phyloP scores from a whole-genome alignment of 2,797 vertebrate species.

The Triplophysa yarkandensis region DNA sequence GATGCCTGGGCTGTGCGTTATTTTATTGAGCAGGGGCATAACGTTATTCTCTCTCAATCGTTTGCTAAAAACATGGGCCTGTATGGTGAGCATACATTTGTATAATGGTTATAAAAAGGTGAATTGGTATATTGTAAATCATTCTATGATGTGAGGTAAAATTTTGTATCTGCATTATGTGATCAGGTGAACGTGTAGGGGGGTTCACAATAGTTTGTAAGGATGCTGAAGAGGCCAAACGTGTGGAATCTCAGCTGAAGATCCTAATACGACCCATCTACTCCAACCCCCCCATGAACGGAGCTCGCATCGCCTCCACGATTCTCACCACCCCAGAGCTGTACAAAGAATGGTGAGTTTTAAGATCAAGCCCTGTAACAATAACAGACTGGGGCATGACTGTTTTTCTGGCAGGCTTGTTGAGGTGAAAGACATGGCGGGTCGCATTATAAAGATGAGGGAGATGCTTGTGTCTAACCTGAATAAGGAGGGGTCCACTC shows the following conservation, averaged over 20 bases:
- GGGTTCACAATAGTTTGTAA: slow-evolving; percentile 92
- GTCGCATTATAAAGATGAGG: slow-evolving; percentile 95
- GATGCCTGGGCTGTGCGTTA: slow-evolving; percentile 96
- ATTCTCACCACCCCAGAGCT: slow-evolving; percentile 92
- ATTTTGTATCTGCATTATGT: not conserved
- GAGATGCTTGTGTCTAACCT: slow-evolving; percentile 89
- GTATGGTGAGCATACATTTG: slow-evolving; percentile 83
- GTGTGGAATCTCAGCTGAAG: slow-evolving; percentile 96
- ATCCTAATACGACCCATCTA: slow-evolving; percentile 98
- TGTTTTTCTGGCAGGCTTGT: slow-evolving; percentile 76
- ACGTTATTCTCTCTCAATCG: slow-evolving; percentile 90
- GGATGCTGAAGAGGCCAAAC: slow-evolving; percentile 90
- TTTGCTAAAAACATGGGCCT: slow-evolving; percentile 99
- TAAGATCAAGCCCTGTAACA: not conserved
- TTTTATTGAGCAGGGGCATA: slow-evolving; percentile 94
- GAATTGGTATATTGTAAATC: not conserved
- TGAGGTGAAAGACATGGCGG: slow-evolving; percentile 94
- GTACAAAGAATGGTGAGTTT: slow-evolving; percentile 79
- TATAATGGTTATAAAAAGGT: not conserved
- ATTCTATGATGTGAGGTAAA: not conserved
- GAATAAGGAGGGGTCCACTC: slow-evolving; percentile 91
- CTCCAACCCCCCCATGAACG: slow-evolving; percentile 94
- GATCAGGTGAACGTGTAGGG: slow-evolving; percentile 91
- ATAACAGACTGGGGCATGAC: not conserved
- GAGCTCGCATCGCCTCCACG: slow-evolving; percentile 89